Evolutionary conservation across 2,888 invertebrate genomes (phyloP).

Genomic region (Drosophila pseudotalamancana): DNA sequence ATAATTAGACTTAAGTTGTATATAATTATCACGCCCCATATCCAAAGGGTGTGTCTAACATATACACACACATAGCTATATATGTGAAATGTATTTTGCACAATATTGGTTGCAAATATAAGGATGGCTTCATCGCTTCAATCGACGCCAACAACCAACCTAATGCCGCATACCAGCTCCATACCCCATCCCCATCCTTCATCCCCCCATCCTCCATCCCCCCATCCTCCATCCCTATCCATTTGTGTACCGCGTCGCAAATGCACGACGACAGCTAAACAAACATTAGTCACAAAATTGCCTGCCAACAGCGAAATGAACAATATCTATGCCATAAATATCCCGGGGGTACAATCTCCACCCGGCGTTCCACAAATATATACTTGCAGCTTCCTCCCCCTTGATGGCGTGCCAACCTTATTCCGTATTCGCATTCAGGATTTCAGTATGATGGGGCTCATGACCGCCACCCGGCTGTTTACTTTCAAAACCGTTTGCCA

Average conservation of each 20-base stretch:
- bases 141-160: slow-evolving; percentile 9
- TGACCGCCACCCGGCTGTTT: slow-evolving; percentile 71
- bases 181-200: too few species aligned
- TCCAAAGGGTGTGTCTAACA: too few species aligned
- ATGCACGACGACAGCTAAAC: slow-evolving; percentile 77
- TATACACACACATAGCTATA: too few species aligned
- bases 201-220: too few species aligned
- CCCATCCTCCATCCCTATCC: too few species aligned
- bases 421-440: slow-evolving; percentile 13
- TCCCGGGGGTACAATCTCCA: slow-evolving; percentile 50
- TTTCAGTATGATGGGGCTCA: slow-evolving; percentile 24
- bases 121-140: not conserved
- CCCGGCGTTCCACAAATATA: slow-evolving; percentile 4
- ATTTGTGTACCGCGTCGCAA: slow-evolving; percentile 41
- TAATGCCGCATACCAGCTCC: slow-evolving; percentile 3
- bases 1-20: too few species aligned
- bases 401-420: not conserved
- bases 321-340: slow-evolving; percentile 76
- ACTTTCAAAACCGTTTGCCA: slow-evolving; percentile 81
- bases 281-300: slow-evolving; percentile 80
- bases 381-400: not conserved
- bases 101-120: slow-evolving; percentile 14
- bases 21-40: too few species aligned
- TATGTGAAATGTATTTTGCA: too few species aligned
- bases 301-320: slow-evolving; percentile 73